Conservation (phyloP, 2,113 vertebrate species). For the Tychaedon coryphoeus region DNA sequence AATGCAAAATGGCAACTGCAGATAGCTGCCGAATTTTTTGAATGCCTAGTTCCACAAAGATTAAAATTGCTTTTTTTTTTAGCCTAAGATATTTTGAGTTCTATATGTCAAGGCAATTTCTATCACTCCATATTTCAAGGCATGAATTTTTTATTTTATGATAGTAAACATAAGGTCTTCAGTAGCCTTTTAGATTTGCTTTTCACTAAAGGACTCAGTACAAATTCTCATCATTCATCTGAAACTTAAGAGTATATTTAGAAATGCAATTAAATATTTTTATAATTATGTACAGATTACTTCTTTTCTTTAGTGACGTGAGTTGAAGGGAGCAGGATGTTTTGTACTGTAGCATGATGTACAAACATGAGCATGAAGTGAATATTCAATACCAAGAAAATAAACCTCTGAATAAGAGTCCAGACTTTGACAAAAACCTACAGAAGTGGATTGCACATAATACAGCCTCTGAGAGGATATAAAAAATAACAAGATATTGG, state of each 20-base stretch:
- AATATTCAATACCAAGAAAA: slow-evolving; percentile 4
- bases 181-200: not conserved
- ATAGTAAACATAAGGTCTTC: not conserved
- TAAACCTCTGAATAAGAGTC: not conserved
- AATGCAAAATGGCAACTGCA: not conserved
- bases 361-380: not conserved
- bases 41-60: not conserved
- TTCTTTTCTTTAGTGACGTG: not conserved
- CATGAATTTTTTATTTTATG: not conserved
- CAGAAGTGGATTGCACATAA: not conserved
- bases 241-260: not conserved
- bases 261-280: not conserved
- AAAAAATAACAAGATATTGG: slow-evolving; percentile 4
- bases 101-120: not conserved
- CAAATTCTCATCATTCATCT: not conserved
- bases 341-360: not conserved
- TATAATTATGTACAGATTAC: not conserved
- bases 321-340: not conserved
- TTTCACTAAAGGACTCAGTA: not conserved
- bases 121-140: not conserved
- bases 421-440: not conserved
- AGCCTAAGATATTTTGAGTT: not conserved
- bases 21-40: not conserved
- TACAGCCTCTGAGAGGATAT: not conserved
- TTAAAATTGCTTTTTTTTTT: not conserved